Evolutionary conservation across 2,113 vertebrate species (phyloP).

Genomic region (Actenoides hombroni): DNA sequence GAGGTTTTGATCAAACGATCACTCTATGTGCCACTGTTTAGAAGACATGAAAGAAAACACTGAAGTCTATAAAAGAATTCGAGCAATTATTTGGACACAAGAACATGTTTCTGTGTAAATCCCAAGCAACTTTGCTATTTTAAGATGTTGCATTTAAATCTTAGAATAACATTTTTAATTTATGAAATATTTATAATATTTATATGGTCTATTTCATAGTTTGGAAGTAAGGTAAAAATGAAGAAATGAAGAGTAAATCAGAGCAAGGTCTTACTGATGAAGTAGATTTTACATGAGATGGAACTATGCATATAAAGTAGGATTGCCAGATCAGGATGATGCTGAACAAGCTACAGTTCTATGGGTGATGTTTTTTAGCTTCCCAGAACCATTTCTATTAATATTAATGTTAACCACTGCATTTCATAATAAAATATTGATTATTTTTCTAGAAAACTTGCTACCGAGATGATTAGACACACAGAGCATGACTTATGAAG

Average conservation of each 20-base stretch:
- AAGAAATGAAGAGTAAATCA: not conserved
- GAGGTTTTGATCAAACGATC: constrained; percentile 6
- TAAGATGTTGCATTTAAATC: not conserved
- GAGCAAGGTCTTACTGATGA: not conserved
- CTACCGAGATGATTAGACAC: not conserved
- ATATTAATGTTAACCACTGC: not conserved
- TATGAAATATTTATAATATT: not conserved
- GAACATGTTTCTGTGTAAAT: not conserved
- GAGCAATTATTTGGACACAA: not conserved
- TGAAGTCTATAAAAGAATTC: not conserved
- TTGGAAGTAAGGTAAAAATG: not conserved
- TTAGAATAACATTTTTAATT: not conserved
- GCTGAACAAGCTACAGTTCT: not conserved
- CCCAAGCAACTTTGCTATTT: not conserved
- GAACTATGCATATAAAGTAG: not conserved
- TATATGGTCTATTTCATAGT: not conserved
- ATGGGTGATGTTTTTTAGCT: not conserved
- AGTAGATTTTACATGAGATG: not conserved
- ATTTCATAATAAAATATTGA: not conserved
- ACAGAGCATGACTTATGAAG: not conserved
- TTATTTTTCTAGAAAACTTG: not conserved
- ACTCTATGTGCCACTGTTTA: not conserved
- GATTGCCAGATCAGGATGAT: not conserved
- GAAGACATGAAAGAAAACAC: not conserved
- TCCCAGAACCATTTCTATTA: not conserved